Conservation (phyloP, 2,888 invertebrate genomes). For the Limnephilus auricula region DNA sequence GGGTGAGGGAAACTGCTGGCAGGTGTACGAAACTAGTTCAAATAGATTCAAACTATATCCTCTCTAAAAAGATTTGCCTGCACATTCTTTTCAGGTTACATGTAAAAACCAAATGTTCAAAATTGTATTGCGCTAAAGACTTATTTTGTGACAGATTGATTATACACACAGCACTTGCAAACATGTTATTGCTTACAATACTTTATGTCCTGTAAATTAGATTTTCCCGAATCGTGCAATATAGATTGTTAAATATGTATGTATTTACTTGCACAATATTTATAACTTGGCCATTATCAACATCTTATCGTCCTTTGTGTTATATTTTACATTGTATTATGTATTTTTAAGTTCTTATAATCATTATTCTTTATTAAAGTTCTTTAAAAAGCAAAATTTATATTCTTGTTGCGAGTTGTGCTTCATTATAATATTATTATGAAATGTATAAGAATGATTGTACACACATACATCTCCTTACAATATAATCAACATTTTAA, state of each 20-base stretch:
- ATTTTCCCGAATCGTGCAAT: neutral
- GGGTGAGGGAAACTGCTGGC: no score
- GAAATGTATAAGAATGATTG: neutral
- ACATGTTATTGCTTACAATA: neutral
- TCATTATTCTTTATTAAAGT: conserved; percentile 2
- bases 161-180: neutral
- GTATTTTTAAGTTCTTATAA: neutral
- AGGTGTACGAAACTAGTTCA: no score
- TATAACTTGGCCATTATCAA: neutral
- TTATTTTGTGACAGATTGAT: neutral
- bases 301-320: neutral
- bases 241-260: neutral
- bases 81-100: neutral
- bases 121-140: neutral
- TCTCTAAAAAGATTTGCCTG: no score
- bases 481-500: neutral
- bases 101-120: neutral
- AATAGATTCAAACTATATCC: no score
- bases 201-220: neutral
- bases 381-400: neutral
- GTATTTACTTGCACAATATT: neutral
- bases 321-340: neutral
- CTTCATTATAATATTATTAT: neutral
- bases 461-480: neutral
- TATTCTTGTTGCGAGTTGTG: neutral